Conservation (phyloP, 2,888 invertebrate species). For the Stegophylla sp. region DNA sequence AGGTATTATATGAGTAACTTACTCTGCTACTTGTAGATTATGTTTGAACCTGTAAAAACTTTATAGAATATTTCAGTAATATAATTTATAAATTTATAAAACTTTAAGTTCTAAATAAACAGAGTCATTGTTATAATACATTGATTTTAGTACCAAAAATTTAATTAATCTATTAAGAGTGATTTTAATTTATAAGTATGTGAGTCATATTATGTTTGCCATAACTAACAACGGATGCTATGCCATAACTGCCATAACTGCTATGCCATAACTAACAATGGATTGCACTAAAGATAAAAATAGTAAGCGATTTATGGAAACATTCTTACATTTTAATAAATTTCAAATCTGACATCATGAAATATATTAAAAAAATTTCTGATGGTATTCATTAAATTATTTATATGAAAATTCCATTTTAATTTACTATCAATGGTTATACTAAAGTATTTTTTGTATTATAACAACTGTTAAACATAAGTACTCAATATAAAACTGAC, state of each 20-base stretch:
- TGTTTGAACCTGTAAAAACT: background rate
- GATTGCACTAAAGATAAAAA: background rate
- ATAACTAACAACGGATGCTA: background rate
- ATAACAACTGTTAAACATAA: too few species aligned
- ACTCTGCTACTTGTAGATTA: background rate
- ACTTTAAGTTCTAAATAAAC: background rate
- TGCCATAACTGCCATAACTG: background rate
- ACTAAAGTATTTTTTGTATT: too few species aligned
- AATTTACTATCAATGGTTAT: background rate
- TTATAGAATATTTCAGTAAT: background rate
- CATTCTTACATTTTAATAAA: too few species aligned
- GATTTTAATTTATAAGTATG: background rate
- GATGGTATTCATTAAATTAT: background rate
- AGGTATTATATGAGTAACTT: background rate
- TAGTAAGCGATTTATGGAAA: background rate
- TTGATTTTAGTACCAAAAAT: background rate
- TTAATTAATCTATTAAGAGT: conserved; percentile 1
- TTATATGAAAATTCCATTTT: background rate
- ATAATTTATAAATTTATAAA: background rate
- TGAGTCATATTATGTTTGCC: background rate
- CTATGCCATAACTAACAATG: conserved; percentile 9
- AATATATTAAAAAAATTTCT: background rate
- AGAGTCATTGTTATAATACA: background rate
- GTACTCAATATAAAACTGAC: too few species aligned
- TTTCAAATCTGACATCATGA: background rate